These are phyloP conservation scores for Tarsius wallacei DNA, from an alignment of 2,797 vertebrate species.

Conservation along the genomic window DNA sequence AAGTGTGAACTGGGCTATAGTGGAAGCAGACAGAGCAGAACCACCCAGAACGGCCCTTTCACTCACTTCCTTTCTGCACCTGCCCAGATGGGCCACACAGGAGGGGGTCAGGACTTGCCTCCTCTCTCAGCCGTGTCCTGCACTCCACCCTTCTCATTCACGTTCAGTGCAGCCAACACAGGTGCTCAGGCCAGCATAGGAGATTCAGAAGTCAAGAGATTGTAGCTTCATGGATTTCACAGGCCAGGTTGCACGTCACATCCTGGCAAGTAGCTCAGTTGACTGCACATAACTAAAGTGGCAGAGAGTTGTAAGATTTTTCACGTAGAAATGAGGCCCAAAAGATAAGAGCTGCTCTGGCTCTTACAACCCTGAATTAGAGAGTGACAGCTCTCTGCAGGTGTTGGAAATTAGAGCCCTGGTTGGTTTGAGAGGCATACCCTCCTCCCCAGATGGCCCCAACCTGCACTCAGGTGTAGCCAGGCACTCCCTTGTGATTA, in stretches of 20 bases:
- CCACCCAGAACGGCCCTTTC: neutral
- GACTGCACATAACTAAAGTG: neutral
- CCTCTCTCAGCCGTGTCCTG: neutral
- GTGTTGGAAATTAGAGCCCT: accelerated
- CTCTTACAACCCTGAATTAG: neutral
- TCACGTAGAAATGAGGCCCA: neutral
- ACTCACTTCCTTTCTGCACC: neutral
- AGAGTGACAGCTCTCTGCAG: neutral
- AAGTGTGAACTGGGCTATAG: too few species aligned
- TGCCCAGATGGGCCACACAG: neutral
- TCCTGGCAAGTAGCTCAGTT: neutral
- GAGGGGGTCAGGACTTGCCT: neutral
- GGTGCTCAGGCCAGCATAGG: neutral
- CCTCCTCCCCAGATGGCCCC: neutral
- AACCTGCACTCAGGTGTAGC: neutral
- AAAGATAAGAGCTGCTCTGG: neutral
- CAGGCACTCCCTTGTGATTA: conserved; percentile 15
- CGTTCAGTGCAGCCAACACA: accelerated
- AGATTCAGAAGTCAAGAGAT: neutral
- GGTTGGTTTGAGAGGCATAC: accelerated
- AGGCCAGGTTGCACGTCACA: accelerated
- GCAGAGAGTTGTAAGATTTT: neutral
- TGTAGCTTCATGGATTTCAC: neutral
- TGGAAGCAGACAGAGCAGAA: conserved; percentile 15
- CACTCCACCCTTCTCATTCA: neutral